Base-by-base conservation (phyloP, 2,797 vertebrate species). In the Argya squamiceps region DNA sequence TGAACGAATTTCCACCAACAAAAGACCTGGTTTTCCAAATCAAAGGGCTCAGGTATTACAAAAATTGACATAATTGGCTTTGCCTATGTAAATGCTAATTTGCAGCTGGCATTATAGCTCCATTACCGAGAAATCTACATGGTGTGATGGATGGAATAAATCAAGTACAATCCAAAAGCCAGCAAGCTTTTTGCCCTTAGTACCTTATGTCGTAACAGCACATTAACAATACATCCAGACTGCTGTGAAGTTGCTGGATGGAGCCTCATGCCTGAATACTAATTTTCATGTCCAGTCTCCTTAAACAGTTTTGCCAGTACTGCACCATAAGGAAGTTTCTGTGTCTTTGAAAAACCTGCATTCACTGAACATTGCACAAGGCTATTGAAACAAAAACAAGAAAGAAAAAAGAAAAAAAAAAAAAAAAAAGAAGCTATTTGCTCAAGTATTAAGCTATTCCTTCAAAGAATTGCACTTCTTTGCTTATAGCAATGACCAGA, bases 401-500 rank as follows among this genome's bases (percentile, higher is more conserved):
- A 50, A 30, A 63, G 18, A 24, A 62, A 39, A 29, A 70, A 22
- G 17, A 16, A 8, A 50, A 16, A 20, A 11, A 8, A n/a, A 5
- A 5, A 52, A 29, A 47, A 78, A 27, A 55, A 44, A 52, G 0
- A n/a, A 67, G 62, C 50, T 26, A 29, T 60, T 63, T 84, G 44
- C 84, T 88, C 92, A 94, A 81, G 58, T 80, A 65, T 84, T 86
- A 90, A 95, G 77, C 84, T 82, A 77, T 75, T 93, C 89, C 90
- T 94, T 88, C 81, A 87, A n/a, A 88, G 55, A 94, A 77, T 67
- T 36, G 29, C 91, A 70, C 59, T 90, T 92, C 80, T 83, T 83
- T 83, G 82, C 91, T 92, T 68, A 76, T 10, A 84, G 88, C 91
- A 44, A 56, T 88, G 87, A 96, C 91, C 96, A 94, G 93, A 97